Evolutionary conservation across 1,140 invertebrate genomes (phyloP).

Genomic region (Leptopilina boulardi): DNA sequence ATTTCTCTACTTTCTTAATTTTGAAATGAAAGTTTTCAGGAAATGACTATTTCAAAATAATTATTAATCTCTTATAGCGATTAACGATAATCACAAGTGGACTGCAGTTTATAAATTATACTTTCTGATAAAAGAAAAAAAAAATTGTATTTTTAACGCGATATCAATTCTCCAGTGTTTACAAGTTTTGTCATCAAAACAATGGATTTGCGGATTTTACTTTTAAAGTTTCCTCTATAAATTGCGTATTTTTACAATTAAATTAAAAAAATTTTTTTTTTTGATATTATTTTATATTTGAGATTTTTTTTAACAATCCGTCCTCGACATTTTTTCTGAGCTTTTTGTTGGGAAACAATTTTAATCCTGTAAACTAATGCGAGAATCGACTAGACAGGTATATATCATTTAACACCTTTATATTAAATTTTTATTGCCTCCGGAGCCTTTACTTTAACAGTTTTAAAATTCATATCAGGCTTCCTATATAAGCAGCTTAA

Average conservation of each 20-base stretch:
- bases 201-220: too few relatives aligned
- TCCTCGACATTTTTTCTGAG: neutral
- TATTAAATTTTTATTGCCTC: slow-evolving; percentile 26
- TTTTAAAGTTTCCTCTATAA: too few relatives aligned
- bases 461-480: slow-evolving; percentile 25
- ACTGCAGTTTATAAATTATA: slow-evolving; percentile 1
- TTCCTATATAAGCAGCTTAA: slow-evolving; percentile 16
- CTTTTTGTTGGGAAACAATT: slow-evolving; percentile 18
- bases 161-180: neutral
- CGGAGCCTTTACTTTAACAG: slow-evolving; percentile 5
- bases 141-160: neutral
- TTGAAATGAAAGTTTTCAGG: slow-evolving; percentile 5
- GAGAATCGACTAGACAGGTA: neutral
- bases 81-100: neutral
- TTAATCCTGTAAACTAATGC: slow-evolving; percentile 9
- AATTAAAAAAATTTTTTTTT: too few relatives aligned
- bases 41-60: neutral
- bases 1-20: neutral
- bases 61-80: slow-evolving; percentile 1
- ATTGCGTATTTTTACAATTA: too few relatives aligned
- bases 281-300: too few relatives aligned
- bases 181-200: too few relatives aligned
- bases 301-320: too few relatives aligned
- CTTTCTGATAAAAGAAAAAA: neutral
- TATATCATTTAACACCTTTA: neutral